Conservation (phyloP, 2,113 vertebrate genomes). For the Hemicordylus capensis region DNA sequence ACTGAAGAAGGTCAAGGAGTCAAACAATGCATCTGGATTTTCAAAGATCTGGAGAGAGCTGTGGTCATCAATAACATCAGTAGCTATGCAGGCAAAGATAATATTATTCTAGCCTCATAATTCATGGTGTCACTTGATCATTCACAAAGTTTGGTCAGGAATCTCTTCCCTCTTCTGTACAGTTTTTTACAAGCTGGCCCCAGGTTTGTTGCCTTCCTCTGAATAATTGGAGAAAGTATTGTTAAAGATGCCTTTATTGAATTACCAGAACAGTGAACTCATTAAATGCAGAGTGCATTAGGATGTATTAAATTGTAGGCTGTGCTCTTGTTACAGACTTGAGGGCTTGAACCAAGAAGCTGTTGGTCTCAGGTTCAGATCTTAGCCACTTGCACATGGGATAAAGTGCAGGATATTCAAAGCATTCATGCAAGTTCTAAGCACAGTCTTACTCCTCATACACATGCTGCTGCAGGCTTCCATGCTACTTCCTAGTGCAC, state of each 20-base stretch:
- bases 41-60: conserved; percentile 36
- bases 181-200: neutral
- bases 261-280: neutral
- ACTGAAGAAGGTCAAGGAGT: conserved; percentile 18
- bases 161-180: neutral
- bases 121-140: conserved; percentile 8
- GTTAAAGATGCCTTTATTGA: neutral
- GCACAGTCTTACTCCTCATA: too few species aligned
- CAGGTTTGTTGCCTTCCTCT: neutral
- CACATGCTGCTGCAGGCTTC: too few species aligned
- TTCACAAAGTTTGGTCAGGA: neutral
- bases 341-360: neutral
- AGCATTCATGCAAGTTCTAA: too few species aligned
- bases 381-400: too few species aligned
- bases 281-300: neutral
- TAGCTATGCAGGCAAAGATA: conserved; percentile 33
- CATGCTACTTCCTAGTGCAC: too few species aligned
- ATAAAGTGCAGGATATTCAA: too few species aligned
- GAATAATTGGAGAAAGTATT: neutral
- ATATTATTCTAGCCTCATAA: conserved; percentile 29
- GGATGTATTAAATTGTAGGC: neutral
- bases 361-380: too few species aligned
- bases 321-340: neutral
- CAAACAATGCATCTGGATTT: conserved; percentile 40
- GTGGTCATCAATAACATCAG: conserved; percentile 5